Percentiles rank a stretch among this genome's conserved stretches.
phyloP scores from a whole-genome alignment of 2,113 vertebrate species.

The Plecturocebus donacophilus region DNA sequence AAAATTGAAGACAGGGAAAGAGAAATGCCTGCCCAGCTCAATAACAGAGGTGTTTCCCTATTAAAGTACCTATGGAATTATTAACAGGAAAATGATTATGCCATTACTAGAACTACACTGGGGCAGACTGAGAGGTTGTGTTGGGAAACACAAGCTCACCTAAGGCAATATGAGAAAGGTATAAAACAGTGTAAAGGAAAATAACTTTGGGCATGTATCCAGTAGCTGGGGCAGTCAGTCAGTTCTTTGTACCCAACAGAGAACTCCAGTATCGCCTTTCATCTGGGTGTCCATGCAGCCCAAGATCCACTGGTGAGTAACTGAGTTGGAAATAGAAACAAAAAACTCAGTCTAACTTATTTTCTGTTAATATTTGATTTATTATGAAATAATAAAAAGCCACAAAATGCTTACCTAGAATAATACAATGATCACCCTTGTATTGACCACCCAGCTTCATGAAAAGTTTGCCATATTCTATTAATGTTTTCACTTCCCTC shows the following conservation, averaged over 20 bases:
- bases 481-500: neutral
- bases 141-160: neutral
- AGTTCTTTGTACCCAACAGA: neutral
- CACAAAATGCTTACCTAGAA: neutral
- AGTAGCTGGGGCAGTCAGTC: neutral
- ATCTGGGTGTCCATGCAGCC: neutral
- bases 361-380: neutral
- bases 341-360: neutral
- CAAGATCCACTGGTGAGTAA: neutral
- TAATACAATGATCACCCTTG: neutral
- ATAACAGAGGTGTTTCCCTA: neutral
- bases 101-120: neutral
- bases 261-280: neutral
- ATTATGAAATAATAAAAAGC: neutral
- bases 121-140: neutral
- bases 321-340: neutral
- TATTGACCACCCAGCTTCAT: neutral
- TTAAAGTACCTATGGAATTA: neutral
- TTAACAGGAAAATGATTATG: neutral
- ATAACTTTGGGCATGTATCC: neutral
- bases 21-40: neutral
- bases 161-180: neutral
- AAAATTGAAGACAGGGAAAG: neutral
- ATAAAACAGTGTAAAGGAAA: neutral
- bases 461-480: neutral